These are phyloP conservation scores for Esox lucius DNA, from an alignment of 2,797 vertebrate species.

Conservation along the genomic window DNA sequence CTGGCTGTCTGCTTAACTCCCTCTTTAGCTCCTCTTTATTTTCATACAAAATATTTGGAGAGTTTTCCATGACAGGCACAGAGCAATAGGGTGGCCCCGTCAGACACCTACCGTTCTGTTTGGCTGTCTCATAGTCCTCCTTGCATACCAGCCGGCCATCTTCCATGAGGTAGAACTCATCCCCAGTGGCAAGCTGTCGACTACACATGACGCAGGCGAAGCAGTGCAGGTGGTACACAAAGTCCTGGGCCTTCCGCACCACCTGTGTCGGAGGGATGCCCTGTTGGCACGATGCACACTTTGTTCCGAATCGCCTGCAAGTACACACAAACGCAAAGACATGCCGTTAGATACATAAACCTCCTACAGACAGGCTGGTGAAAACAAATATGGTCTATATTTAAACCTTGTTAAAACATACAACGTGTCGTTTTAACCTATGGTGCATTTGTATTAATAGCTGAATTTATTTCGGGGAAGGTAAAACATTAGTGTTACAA, in stretches of 20 bases:
- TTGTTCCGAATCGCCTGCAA: slow-evolving; percentile 93
- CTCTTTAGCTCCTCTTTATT: too few relatives aligned
- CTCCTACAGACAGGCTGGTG: slow-evolving; percentile 25
- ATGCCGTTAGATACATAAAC: slow-evolving; percentile 34
- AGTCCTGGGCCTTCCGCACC: slow-evolving; percentile 97
- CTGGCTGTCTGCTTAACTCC: slow-evolving; percentile 26
- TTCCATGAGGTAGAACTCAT: slow-evolving; percentile 99
- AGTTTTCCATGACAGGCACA: not conserved
- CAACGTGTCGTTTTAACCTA: not conserved
- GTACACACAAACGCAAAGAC: slow-evolving; percentile 24
- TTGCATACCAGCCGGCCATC: slow-evolving; percentile 96
- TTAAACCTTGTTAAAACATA: not conserved
- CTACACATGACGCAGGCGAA: slow-evolving; percentile 97
- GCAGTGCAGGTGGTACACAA: slow-evolving; percentile 97
- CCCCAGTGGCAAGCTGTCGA: slow-evolving; percentile 94
- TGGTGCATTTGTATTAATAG: not conserved
- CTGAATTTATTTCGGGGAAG: not conserved
- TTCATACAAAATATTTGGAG: not conserved
- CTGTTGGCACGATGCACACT: slow-evolving; percentile 98
- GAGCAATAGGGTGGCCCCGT: not conserved
- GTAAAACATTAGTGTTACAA: slow-evolving; percentile 55
- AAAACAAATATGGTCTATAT: not conserved
- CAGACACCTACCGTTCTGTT: slow-evolving; percentile 87
- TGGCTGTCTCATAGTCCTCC: slow-evolving; percentile 96
- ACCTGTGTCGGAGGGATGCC: slow-evolving; percentile 98